Percentiles rank a stretch among this genome's conserved stretches.
Conservation (phyloP, 1,140 invertebrate genomes). For the Anoplophora glabripennis region DNA sequence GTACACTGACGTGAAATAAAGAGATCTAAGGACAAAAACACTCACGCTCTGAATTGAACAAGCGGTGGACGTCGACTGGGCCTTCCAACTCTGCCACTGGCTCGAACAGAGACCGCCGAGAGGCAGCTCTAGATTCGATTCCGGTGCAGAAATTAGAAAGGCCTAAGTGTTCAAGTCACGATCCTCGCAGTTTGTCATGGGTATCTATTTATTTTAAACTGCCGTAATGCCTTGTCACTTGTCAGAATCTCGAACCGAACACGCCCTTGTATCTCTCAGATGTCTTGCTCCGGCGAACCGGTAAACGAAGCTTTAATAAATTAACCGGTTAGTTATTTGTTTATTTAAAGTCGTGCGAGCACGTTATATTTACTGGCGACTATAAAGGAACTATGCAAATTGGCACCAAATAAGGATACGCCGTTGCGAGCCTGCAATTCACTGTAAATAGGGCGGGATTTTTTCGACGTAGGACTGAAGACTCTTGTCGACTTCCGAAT, state of each 20-base stretch:
- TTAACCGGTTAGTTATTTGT: constrained; percentile 1
- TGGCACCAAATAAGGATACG: background rate
- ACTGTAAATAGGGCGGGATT: too few species aligned
- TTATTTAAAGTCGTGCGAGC: background rate
- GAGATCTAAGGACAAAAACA: too few species aligned
- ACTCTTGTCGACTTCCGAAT: too few species aligned
- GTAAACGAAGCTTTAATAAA: constrained; percentile 6
- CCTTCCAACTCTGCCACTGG: too few species aligned
- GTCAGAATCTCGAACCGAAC: constrained; percentile 9
- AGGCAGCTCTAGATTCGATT: constrained; percentile 2
- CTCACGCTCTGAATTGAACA: too few species aligned
- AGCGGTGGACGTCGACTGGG: too few species aligned
- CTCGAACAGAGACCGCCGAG: background rate
- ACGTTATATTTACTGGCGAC: background rate
- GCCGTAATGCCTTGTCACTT: constrained; percentile 10
- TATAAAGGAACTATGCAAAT: constrained; percentile 4
- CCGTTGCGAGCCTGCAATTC: too few species aligned
- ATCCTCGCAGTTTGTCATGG: constrained; percentile 29
- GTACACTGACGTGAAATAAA: too few species aligned
- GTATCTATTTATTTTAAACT: constrained; percentile 14
- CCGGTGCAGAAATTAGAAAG: constrained; percentile 30
- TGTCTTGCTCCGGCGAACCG: background rate
- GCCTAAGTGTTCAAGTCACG: constrained; percentile 31
- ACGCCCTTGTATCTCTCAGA: constrained; percentile 1
- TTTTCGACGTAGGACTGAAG: too few species aligned